These are phyloP conservation scores for Melikaiella ostensackeni DNA, from an alignment of 2,888 invertebrate species.

Conservation along the genomic window DNA sequence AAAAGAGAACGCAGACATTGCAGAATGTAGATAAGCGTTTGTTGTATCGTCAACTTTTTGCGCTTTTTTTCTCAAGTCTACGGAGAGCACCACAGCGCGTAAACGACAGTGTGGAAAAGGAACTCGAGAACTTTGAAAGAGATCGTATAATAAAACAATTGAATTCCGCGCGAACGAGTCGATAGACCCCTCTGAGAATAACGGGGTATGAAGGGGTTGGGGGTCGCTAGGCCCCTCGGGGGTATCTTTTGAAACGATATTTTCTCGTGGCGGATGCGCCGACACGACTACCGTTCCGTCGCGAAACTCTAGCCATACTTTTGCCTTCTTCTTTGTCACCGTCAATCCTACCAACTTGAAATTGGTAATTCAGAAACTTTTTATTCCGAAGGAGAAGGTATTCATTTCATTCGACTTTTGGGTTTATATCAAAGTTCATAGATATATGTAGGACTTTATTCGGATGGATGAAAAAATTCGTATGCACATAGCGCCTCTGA, in stretches of 20 bases:
- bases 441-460: neutral
- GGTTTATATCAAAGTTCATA: conserved; percentile 7
- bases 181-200: conserved; percentile 44
- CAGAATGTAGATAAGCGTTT: neutral
- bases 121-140: conserved; percentile 52
- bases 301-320: conserved; percentile 38
- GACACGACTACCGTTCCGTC: conserved; percentile 32
- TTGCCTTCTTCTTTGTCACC: conserved; percentile 40
- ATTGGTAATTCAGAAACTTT: conserved; percentile 36
- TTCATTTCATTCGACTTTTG: neutral
- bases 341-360: conserved; percentile 28
- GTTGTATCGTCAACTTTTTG: conserved; percentile 6
- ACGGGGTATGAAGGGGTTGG: conserved; percentile 15
- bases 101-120: conserved; percentile 30
- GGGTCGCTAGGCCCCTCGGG: conserved; percentile 31
- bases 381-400: neutral
- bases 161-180: conserved; percentile 65
- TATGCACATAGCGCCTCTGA: conserved; percentile 7
- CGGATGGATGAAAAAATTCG: neutral
- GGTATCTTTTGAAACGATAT: conserved; percentile 41
- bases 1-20: neutral
- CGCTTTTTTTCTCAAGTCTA: conserved; percentile 16
- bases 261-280: conserved; percentile 37
- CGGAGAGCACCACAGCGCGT: conserved; percentile 23
- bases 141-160: conserved; percentile 73